Base-by-base conservation (phyloP, 2,797 vertebrate genomes). In the Peromyscus aztecus region DNA sequence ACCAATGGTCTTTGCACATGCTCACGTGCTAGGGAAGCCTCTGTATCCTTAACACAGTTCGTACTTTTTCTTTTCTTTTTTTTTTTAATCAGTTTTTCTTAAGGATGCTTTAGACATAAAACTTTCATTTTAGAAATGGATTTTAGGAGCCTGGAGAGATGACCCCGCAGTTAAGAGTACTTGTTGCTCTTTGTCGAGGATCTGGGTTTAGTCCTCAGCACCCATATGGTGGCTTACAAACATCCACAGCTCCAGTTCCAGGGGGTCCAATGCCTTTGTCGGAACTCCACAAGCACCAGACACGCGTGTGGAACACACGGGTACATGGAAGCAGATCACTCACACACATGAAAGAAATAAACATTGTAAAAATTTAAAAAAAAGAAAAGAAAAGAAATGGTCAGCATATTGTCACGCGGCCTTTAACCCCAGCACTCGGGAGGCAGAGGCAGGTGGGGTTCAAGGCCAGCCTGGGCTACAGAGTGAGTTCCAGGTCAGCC, bases 31-130 rank as follows among this genome's bases (percentile, higher is more conserved):
- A 24, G 69, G 71, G 37, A 75, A 24, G 37, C 23, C 40, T 40
- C 23, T 40, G 34, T 19, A 13, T 37, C n/a, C 37, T 13, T 17
- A 12, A 40, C 21, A 0, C 23, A 27, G 37, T 40, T 75, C 24
- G 5, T 37, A 59, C 73, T 37, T 12, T 5, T 23, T 34, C 9
- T 52, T 21, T 12, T 10, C 40, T 10, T 19, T 34, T 52, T 49
- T 27, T 49, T 27, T 46, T 76, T 88, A 86, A 57, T 55, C 24
- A 19, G 9, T 67, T 24, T 67, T 67, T 34, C 8, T 55, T 90
- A 84, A 90, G 43, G 34, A 95, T 85, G 75, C 19, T 88, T 95
- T 65, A 69, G 59, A 34, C 82, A 89, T 34, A 93, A 94, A 89
- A 92, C 0, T 90, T 92, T 91, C n/a, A 83, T 61, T 90, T 91